Evolutionary conservation across 2,888 invertebrate genomes (phyloP), one percentile per base, ranked within the genome.

Genomic region (Aphodius granarius): DNA sequence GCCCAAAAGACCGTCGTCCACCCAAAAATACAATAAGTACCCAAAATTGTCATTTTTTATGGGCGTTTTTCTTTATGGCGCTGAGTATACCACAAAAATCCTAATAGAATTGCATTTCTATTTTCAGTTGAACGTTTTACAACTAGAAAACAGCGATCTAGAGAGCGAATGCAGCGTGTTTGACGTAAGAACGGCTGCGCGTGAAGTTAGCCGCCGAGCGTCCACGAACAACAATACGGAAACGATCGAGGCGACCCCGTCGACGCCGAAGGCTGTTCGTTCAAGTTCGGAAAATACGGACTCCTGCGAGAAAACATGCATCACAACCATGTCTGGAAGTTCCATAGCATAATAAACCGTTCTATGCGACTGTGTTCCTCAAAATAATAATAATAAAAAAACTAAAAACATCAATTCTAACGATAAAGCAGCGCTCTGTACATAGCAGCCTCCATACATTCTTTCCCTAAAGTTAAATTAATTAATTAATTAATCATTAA

Each of bases 111-210:
- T 18, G 15, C 5, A 65, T 74, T 73, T 66, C 74, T 75, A 66
- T 77, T 83, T 83, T 9, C 80, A 87, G 86, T 80, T 87, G 75
- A 87, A 86, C 80, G 85, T 87, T 71, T 86, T 87, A 17, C 88
- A 91, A 89, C 88, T 91, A 80, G 91, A 91, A 83, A 89, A 89
- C 76, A 91, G 91, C 79, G 91, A 92, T 84, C 87, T 91, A 77
- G 91, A 91, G 80, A 90, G 90, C 82, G 91, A 91, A 81, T 89
- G 89, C 76, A 89, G 90, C 78, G 89, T 90, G n/a, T 91, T 91
- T 83, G 91, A 91, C 81, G 89, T 89, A 9, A 88, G 90, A 78
- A 89, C 89, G 63, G 88, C 89, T 63, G 86, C 88, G 9, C 84
- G 89, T n/a, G 89, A 89, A 68, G 85, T 83, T 3, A 83, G 85